Evolutionary conservation across 2,797 vertebrate genomes (phyloP), one percentile per base, ranked within the genome.

Genomic region (Lerista edwardsae): DNA sequence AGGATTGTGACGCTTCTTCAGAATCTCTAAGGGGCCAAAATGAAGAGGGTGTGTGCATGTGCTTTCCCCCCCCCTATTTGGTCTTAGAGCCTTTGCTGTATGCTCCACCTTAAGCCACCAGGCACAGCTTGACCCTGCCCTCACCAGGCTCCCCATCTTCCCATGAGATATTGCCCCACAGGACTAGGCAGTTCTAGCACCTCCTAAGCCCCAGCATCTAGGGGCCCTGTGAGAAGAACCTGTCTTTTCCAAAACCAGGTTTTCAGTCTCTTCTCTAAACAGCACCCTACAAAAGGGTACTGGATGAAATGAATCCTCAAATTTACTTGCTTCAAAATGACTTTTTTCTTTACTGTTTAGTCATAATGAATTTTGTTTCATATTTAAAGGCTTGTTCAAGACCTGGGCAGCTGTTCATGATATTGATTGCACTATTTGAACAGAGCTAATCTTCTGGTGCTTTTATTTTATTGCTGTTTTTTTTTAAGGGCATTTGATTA

Each of bases 391-490:
- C 41, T 62, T 51, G 73, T 65, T 81, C 51, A 55, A 55, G 19
- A 55, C 11, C 51, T 55, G 11, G 51, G 51, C 14, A 17, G 36
- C 69, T 69, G 29, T 82, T 86, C 65, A 62, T 62, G 5, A 72
- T 51, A 55, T 82, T 77, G 74, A 55, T 82, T 69, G 75, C 74
- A 71, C 82, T 84, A 75, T 47, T 77, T 77, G 21, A 59, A 47
- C 57, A 64, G 12, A 39, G 71, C 69, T 80, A 55, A 47, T 64
- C 36, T 55, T 81, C 71, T 67, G 79, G 65, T 80, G 65, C 67
- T 39, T 74, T 73, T 61, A 14, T 10, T 72, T 41, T 15, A 55
- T 17, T 55, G 31, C 15, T 41, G 15, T 39, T 34, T 55, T 69
- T 77, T 84, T 75, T 79, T 36, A 19, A 11, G 23, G 25, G 17